phyloP scores from a whole-genome alignment of 2,113 vertebrate species.

The Proteles cristata region DNA sequence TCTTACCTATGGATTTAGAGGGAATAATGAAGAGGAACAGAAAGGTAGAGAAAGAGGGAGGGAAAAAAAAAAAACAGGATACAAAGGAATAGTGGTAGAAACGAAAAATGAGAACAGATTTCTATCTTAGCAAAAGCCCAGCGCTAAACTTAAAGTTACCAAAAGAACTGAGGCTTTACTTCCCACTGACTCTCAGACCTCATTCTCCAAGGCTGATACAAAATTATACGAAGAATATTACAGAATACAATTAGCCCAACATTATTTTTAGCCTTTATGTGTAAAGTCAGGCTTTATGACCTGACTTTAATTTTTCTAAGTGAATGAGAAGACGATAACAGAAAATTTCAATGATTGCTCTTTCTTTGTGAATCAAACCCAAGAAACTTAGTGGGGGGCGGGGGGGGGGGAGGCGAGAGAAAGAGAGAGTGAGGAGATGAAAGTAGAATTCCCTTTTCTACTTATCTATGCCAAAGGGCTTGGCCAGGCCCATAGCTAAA shows the following conservation, averaged over 20 bases:
- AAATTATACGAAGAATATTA: background rate
- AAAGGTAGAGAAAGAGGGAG: background rate
- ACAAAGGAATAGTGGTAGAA: background rate
- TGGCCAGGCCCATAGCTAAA: background rate
- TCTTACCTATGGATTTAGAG: background rate
- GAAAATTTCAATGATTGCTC: constrained; percentile 53
- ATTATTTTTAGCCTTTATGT: background rate
- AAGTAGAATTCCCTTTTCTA: constrained; percentile 54
- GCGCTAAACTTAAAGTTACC: background rate
- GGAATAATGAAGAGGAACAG: background rate
- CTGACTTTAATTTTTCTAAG: constrained; percentile 34
- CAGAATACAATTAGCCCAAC: background rate
- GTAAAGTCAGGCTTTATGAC: background rate
- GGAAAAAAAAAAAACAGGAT: background rate
- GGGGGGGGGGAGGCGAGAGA: background rate
- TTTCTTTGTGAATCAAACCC: constrained; percentile 60
- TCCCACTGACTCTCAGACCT: background rate
- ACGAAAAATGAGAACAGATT: background rate
- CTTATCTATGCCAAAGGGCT: constrained; percentile 55
- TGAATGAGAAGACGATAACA: constrained; percentile 63
- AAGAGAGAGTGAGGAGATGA: constrained; percentile 49
- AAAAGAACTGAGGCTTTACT: background rate
- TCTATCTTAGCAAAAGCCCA: background rate
- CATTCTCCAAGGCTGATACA: background rate
- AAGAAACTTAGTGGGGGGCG: constrained; percentile 36